Conservation (phyloP, 2,888 invertebrate species). For the Drosophila infuscata region DNA sequence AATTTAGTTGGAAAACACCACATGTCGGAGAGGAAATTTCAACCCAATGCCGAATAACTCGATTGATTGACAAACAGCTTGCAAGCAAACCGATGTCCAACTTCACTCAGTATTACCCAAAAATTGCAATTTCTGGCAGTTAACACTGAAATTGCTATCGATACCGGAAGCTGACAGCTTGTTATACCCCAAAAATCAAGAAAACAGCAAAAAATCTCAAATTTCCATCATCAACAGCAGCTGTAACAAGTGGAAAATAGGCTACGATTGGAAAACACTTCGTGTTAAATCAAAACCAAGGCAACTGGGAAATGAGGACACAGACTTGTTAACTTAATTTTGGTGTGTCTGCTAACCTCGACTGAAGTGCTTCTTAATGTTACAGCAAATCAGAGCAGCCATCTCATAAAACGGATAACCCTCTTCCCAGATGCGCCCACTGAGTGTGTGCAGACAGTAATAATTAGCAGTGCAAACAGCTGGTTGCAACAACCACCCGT, state of each 20-base stretch:
- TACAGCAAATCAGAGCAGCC: background rate
- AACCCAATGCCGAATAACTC: background rate
- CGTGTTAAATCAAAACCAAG: background rate
- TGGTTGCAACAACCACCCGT: slow-evolving; percentile 14
- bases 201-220: background rate
- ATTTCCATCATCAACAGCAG: background rate
- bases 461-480: background rate
- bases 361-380: background rate
- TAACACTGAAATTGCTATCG: background rate
- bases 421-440: background rate
- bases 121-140: background rate
- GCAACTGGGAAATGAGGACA: background rate
- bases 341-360: background rate
- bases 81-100: background rate
- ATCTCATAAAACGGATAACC: background rate
- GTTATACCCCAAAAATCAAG: background rate
- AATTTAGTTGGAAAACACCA: background rate
- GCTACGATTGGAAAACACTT: background rate
- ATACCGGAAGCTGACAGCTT: background rate
- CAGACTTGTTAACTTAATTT: background rate
- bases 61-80: background rate
- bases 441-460: background rate
- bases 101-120: background rate
- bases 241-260: background rate
- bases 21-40: background rate